Percentiles rank a stretch among this genome's conserved stretches.
These are phyloP conservation scores for Aphelinus certus DNA, from an alignment of 1,140 invertebrate genomes.

Conservation along the genomic window DNA sequence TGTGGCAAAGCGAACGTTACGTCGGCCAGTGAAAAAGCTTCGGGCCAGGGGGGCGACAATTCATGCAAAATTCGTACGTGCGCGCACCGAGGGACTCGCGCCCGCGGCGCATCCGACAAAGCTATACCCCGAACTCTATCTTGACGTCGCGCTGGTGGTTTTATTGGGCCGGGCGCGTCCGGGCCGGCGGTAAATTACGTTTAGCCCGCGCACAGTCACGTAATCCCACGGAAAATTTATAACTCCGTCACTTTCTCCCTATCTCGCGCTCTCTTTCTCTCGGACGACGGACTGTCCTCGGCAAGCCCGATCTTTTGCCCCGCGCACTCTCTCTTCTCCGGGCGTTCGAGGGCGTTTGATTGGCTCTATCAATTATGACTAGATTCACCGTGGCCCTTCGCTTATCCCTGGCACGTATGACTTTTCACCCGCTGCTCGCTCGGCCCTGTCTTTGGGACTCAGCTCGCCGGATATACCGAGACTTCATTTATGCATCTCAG, in stretches of 20 bases:
- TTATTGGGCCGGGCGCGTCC: not conserved
- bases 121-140: not conserved
- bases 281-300: not conserved
- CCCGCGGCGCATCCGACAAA: not conserved
- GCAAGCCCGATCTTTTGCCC: not conserved
- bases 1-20: not conserved
- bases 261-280: not conserved
- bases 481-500: too few relatives aligned
- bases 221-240: slow-evolving; percentile 18
- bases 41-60: too few relatives aligned
- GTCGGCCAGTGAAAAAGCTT: not conserved
- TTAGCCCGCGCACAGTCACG: slow-evolving; percentile 23
- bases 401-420: too few relatives aligned
- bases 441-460: too few relatives aligned
- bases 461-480: too few relatives aligned
- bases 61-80: too few relatives aligned
- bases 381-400: too few relatives aligned
- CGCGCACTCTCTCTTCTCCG: not conserved
- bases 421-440: too few relatives aligned
- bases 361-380: not conserved
- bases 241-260: not conserved
- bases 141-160: not conserved
- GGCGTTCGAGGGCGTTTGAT: not conserved
- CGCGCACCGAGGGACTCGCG: not conserved
- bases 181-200: slow-evolving; percentile 24